phyloP scores from a whole-genome alignment of 2,113 vertebrate genomes.

The Muscicapa adusta region DNA sequence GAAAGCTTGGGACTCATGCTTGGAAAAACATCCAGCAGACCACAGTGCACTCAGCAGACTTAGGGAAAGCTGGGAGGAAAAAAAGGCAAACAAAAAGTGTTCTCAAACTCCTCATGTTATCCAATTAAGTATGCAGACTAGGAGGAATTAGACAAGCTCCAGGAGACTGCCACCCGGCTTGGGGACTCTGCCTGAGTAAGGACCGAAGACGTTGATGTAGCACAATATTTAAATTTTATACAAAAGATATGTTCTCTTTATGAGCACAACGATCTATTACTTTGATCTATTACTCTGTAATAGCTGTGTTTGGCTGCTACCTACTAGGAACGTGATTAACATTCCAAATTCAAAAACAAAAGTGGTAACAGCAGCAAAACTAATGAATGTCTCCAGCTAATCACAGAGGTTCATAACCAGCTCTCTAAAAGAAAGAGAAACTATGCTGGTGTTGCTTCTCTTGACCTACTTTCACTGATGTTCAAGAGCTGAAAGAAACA shows the following conservation, averaged over 20 bases:
- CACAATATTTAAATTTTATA: neutral
- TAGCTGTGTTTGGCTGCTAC: conserved; percentile 39
- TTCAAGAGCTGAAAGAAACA: neutral
- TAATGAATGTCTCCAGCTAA: neutral
- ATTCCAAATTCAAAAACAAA: conserved; percentile 35
- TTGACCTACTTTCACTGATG: neutral
- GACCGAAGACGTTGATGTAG: neutral
- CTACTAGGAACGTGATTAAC: conserved; percentile 28
- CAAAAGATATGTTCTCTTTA: neutral
- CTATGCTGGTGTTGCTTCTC: neutral
- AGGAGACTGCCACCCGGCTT: neutral
- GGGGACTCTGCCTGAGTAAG: neutral
- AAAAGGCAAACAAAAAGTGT: neutral
- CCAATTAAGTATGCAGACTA: conserved; percentile 15
- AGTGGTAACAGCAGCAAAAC: conserved; percentile 19
- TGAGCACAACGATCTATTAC: neutral
- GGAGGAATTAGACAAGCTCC: neutral
- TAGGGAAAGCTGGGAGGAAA: neutral
- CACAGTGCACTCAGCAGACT: neutral
- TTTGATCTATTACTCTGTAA: conserved; percentile 6
- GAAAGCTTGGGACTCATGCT: neutral
- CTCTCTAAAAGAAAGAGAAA: conserved; percentile 2
- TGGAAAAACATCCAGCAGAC: conserved; percentile 5
- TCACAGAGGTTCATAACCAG: conserved; percentile 23
- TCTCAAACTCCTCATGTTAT: neutral